Conservation (phyloP, 2,888 invertebrate genomes). For the Ptychoptera albimana region DNA sequence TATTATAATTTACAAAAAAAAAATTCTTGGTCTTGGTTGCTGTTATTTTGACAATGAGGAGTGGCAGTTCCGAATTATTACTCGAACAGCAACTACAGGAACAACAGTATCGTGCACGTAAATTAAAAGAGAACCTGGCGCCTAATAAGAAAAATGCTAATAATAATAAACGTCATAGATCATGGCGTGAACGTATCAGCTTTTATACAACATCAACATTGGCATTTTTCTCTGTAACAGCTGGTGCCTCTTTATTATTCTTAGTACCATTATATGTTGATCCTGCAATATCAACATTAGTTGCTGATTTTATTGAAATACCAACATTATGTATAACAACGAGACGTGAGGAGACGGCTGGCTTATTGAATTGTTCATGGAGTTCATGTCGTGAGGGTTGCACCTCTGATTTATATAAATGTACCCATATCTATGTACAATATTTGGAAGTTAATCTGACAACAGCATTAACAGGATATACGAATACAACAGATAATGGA, state of each 20-base stretch:
- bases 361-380: slow-evolving; percentile 81
- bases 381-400: slow-evolving; percentile 82
- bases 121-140: slow-evolving; percentile 39
- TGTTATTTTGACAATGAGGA: slow-evolving; percentile 38
- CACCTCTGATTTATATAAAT: slow-evolving; percentile 59
- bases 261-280: slow-evolving; percentile 63
- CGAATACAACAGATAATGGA: slow-evolving; percentile 9
- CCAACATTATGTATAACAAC: slow-evolving; percentile 72
- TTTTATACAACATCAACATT: slow-evolving; percentile 55
- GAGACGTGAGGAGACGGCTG: slow-evolving; percentile 67
- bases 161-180: slow-evolving; percentile 33
- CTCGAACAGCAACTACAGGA: slow-evolving; percentile 48
- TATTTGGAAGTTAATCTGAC: slow-evolving; percentile 30
- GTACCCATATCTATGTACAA: slow-evolving; percentile 48
- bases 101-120: slow-evolving; percentile 46
- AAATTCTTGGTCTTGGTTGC: slow-evolving; percentile 10
- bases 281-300: slow-evolving; percentile 74
- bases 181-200: slow-evolving; percentile 47
- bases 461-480: slow-evolving; percentile 25
- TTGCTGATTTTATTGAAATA: slow-evolving; percentile 72
- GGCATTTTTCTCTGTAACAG: slow-evolving; percentile 52
- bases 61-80: slow-evolving; percentile 62
- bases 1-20: slow-evolving; percentile 1
- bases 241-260: slow-evolving; percentile 55
- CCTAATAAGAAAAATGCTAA: slow-evolving; percentile 35